Evolutionary conservation across 2,797 vertebrate species (phyloP).

Genomic region (Spinibarbus caldwelli): DNA sequence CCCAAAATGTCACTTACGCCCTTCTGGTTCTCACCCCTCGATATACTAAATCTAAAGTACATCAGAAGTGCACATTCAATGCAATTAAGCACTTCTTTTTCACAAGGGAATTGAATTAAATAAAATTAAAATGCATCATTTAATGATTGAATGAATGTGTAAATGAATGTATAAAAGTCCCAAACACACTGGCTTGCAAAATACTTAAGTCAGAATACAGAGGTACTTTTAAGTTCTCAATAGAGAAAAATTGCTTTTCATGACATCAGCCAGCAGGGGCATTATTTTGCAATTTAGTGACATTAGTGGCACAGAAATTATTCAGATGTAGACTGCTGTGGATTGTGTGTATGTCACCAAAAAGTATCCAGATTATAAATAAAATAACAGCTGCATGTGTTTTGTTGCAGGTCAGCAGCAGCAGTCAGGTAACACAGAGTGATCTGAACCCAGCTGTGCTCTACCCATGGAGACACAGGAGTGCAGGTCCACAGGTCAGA

Average conservation of each 20-base stretch:
- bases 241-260: not conserved
- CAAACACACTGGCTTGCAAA: not conserved
- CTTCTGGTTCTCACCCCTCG: too few species aligned
- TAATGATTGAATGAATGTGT: not conserved
- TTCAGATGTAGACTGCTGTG: not conserved
- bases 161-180: not conserved
- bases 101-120: not conserved
- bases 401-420: constrained; percentile 52
- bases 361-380: too few species aligned
- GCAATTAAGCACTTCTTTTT: not conserved
- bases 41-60: too few species aligned
- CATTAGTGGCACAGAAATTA: not conserved
- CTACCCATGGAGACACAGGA: constrained; percentile 74
- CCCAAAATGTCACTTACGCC: too few species aligned
- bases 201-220: not conserved
- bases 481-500: constrained; percentile 61
- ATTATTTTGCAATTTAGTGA: not conserved
- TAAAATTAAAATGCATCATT: not conserved
- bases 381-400: too few species aligned
- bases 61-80: not conserved
- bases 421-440: constrained; percentile 34
- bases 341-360: too few species aligned
- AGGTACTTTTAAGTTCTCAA: not conserved
- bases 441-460: constrained; percentile 63
- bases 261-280: not conserved